Evolutionary conservation across 2,113 vertebrate genomes (phyloP).

Genomic region (Nanger granti): DNA sequence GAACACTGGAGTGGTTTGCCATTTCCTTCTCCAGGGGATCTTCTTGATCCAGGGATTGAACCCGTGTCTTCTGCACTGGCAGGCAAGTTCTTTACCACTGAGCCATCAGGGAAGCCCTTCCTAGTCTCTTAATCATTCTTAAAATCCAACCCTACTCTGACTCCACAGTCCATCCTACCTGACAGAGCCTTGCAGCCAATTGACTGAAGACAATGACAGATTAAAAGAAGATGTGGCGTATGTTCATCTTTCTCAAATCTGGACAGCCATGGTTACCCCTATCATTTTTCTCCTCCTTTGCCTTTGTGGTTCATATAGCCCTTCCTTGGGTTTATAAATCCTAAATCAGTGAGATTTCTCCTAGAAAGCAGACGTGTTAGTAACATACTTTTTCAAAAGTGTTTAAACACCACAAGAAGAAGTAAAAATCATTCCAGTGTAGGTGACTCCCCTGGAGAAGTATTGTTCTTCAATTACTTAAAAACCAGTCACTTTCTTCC

Average conservation of each 20-base stretch:
- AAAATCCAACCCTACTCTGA: background rate
- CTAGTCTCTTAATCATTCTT: background rate
- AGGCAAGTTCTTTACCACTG: background rate
- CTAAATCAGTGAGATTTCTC: background rate
- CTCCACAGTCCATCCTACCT: background rate
- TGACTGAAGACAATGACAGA: background rate
- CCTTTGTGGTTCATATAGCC: background rate
- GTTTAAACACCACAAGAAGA: constrained; percentile 28
- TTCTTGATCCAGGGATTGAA: background rate
- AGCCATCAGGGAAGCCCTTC: background rate
- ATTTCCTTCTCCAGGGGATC: background rate
- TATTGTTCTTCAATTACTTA: background rate
- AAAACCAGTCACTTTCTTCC: background rate
- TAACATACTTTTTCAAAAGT: background rate
- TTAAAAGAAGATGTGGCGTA: rapidly evolving
- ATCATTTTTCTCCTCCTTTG: background rate
- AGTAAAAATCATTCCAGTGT: constrained; percentile 5
- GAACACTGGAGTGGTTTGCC: background rate
- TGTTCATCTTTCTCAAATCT: background rate
- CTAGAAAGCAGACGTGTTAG: background rate
- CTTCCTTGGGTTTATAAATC: background rate
- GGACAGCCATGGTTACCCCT: background rate
- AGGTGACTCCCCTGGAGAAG: constrained; percentile 24
- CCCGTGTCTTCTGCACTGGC: background rate
- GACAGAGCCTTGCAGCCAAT: background rate